Base-by-base conservation (phyloP, 2,797 vertebrate genomes). In the Heteromormyrus szaboi region DNA sequence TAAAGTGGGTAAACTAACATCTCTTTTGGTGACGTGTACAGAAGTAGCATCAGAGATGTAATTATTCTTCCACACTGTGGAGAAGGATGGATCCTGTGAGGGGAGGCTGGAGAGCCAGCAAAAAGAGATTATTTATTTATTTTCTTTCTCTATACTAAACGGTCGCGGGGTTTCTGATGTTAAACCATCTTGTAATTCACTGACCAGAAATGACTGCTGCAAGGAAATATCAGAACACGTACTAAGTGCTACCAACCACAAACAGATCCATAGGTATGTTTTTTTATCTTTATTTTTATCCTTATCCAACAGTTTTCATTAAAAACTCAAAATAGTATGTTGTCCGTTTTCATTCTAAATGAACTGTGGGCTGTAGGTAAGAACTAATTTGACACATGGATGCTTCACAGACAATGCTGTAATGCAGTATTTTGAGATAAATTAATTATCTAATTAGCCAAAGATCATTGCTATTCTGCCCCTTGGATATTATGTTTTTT, bases 21-120 rank as follows among this genome's bases (percentile, higher is more conserved):
- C 81, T 90, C 37, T 76, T 65, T 87, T 72, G 84, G 19, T 25
- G 59, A 41, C 88, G 50, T 44, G 56, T 86, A 87, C 9, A 81
- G 59, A 87, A 48, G 86, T 19, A 22, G 81, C 53, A 87, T 25
- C 86, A 88, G 89, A 81, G 50, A 88, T 87, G 88, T 76, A 89
- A 89, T 91, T 83, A 87, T 81, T 91, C 56, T 88, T 79, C 88
- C 29, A 54, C 51, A 48, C 44, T n/a, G 88, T 37, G 84, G 85
- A 65, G 17, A 53, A 88, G 72, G 59, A 89, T 48, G 22, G n/a
- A 54, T 87, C 85, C 88, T 83, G 65, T 22, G 68, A 79, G 88
- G 79, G 7, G 41, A 83, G 37, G 68, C 51, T 59, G 79, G 68
- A 48, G 51, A 68, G 33, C 65, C 0, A 46, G 56, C 54, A 53